These are phyloP conservation scores for Thecophora atra DNA, from an alignment of 2,888 invertebrate species.

Conservation along the genomic window DNA sequence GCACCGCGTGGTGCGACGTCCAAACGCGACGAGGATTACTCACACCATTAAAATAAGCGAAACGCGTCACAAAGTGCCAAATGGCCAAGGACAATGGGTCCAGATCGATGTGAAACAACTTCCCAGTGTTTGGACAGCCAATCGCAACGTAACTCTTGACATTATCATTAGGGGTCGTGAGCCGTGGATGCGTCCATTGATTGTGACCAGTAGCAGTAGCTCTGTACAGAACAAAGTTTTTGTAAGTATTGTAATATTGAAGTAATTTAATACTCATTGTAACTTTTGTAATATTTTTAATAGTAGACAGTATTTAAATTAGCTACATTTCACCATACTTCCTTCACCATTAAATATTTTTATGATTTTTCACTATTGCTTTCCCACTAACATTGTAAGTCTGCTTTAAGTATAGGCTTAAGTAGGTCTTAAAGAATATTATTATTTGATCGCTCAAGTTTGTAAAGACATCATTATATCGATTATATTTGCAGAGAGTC, in stretches of 20 bases:
- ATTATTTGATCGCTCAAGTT: too few species aligned
- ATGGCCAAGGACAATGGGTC: constrained; percentile 70
- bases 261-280: too few species aligned
- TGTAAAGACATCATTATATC: too few species aligned
- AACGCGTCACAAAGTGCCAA: constrained; percentile 58
- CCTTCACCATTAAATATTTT: too few species aligned
- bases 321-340: too few species aligned
- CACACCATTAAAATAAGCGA: constrained; percentile 59
- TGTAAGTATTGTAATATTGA: constrained; percentile 49
- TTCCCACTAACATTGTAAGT: too few species aligned
- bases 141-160: constrained; percentile 78
- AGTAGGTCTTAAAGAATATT: too few species aligned
- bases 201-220: constrained; percentile 72
- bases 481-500: constrained; percentile 52
- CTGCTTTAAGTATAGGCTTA: too few species aligned
- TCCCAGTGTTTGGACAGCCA: constrained; percentile 80
- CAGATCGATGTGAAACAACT: constrained; percentile 78
- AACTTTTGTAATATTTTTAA: too few species aligned
- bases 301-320: too few species aligned
- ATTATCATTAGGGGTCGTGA: constrained; percentile 78
- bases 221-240: constrained; percentile 68
- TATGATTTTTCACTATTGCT: too few species aligned
- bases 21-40: constrained; percentile 53
- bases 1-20: constrained; percentile 54
- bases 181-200: constrained; percentile 72